phyloP scores from a whole-genome alignment of 2,797 vertebrate genomes.

The Notamacropus eugenii region DNA sequence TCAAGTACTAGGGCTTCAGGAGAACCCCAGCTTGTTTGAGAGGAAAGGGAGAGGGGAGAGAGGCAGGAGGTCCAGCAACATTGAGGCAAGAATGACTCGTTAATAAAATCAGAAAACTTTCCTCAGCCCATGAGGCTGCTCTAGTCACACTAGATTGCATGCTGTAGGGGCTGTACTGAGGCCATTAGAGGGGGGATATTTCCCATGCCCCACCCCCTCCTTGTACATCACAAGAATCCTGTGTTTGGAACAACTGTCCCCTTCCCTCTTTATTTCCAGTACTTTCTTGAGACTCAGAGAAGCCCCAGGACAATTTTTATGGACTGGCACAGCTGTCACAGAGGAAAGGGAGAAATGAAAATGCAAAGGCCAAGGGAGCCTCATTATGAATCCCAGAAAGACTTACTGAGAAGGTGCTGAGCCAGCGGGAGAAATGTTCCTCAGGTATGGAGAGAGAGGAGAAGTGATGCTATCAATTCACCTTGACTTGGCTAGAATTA shows the following conservation, averaged over 20 bases:
- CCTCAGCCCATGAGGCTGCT: slow-evolving; percentile 1
- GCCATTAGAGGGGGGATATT: not conserved
- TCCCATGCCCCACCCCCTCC: not conserved
- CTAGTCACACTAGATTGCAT: not conserved
- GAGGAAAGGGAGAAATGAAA: not conserved
- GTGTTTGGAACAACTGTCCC: not conserved
- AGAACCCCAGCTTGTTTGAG: not conserved
- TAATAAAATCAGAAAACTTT: slow-evolving; percentile 53
- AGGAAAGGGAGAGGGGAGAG: too few species aligned
- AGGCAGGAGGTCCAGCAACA: not conserved
- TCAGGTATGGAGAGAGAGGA: not conserved
- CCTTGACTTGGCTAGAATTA: not conserved
- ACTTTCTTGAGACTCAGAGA: not conserved
- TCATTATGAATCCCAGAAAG: not conserved
- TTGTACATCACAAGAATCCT: not conserved
- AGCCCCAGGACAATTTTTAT: not conserved
- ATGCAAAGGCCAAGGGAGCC: not conserved
- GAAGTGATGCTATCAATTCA: not conserved
- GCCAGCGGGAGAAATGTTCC: not conserved
- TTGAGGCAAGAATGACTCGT: slow-evolving; percentile 31
- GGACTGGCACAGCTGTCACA: not conserved
- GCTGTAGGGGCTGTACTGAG: not conserved
- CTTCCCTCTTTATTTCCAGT: not conserved
- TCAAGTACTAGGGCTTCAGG: not conserved
- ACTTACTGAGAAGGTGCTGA: not conserved